Percentiles rank a stretch among this genome's conserved stretches.
Conservation (phyloP, 1,140 invertebrate species). For the Orussus abietinus region DNA sequence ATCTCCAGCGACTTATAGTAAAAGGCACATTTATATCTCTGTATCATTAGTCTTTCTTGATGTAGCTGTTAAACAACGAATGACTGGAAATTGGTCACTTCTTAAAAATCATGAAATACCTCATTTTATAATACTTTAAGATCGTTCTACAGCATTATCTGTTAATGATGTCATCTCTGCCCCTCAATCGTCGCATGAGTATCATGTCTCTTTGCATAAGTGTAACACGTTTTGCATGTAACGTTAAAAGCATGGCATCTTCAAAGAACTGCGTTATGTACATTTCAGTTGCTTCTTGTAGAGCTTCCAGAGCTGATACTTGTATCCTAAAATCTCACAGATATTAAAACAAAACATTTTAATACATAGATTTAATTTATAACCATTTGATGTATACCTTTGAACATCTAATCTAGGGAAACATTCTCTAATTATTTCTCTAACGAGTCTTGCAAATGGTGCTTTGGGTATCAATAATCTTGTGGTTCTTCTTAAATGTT, state of each 20-base stretch:
- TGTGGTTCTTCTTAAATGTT: background rate
- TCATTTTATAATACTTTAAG: no score
- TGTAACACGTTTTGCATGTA: slow-evolving; percentile 72
- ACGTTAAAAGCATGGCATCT: slow-evolving; percentile 67
- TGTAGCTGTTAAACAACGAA: no score
- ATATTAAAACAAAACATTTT: no score
- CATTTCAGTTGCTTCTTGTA: slow-evolving; percentile 71
- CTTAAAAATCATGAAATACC: no score
- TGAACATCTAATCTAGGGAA: slow-evolving; percentile 1
- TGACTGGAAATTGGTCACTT: no score
- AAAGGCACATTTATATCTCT: no score
- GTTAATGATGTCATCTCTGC: slow-evolving; percentile 40
- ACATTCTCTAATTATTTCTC: background rate
- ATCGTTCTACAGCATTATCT: no score
- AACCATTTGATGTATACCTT: no score
- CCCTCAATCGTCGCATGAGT: slow-evolving; percentile 44
- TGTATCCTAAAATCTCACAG: no score
- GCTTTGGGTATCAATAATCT: background rate
- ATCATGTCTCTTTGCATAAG: slow-evolving; percentile 66
- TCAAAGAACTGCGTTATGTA: slow-evolving; percentile 74
- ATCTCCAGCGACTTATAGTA: no score
- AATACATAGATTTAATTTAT: no score
- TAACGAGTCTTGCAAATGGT: background rate
- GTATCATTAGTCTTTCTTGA: no score
- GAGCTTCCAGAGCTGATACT: slow-evolving; percentile 52